Percentiles rank a stretch among this genome's conserved stretches.
phyloP scores from a whole-genome alignment of 30 jellyfish, hydroid and myxozoan species.

The Pseudorhiza aurosa region DNA sequence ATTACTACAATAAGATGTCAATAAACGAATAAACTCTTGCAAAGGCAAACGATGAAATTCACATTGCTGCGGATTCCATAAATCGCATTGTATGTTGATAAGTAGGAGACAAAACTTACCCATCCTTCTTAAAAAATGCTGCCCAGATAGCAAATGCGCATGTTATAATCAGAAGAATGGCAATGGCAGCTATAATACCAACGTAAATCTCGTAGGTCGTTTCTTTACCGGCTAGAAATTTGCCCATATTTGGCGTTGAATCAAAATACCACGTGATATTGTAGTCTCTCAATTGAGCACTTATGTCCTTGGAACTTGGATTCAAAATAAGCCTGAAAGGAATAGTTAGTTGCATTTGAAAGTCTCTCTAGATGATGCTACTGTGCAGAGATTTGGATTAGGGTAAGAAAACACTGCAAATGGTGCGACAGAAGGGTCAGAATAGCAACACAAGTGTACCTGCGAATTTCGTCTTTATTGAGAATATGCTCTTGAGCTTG shows the following conservation, averaged over 20 bases:
- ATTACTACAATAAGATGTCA: no score
- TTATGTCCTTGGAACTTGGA: neutral
- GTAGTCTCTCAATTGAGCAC: neutral
- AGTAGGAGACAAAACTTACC: no score
- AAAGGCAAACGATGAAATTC: no score
- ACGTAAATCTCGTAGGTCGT: slow-evolving; percentile 27
- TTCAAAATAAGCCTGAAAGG: neutral
- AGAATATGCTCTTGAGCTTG: neutral
- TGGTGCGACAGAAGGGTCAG: neutral
- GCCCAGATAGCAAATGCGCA: slow-evolving; percentile 51
- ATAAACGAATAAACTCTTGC: no score
- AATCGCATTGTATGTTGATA: no score
- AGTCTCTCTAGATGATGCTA: no score
- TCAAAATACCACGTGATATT: slow-evolving; percentile 34
- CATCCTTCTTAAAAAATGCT: slow-evolving; percentile 15
- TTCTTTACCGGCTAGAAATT: neutral
- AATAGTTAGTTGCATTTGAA: no score
- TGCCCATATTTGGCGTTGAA: slow-evolving; percentile 11
- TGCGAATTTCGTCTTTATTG: slow-evolving; percentile 5
- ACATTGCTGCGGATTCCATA: no score
- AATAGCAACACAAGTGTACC: neutral
- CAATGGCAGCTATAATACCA: slow-evolving; percentile 52
- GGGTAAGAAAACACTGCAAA: no score
- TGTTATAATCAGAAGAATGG: slow-evolving; percentile 4
- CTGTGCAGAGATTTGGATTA: no score